Percentiles rank a stretch among this genome's conserved stretches.
These are phyloP conservation scores for Eulacestoma nigropectus DNA, from an alignment of 2,113 vertebrate genomes.

Conservation along the genomic window DNA sequence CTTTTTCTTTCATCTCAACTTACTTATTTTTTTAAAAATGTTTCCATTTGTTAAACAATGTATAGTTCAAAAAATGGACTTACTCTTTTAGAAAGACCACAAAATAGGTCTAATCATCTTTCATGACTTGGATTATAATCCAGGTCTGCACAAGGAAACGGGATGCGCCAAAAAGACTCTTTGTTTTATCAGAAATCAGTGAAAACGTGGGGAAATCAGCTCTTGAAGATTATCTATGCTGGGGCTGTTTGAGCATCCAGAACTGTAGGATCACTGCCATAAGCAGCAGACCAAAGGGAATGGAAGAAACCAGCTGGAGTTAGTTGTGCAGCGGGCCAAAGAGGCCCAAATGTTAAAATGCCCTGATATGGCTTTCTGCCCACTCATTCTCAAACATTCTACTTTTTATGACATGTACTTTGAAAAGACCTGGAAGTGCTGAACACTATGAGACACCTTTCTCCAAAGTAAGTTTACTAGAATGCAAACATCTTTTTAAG, in stretches of 20 bases:
- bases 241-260: neutral
- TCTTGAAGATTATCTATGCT: neutral
- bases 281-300: neutral
- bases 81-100: neutral
- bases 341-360: neutral
- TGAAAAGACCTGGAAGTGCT: neutral
- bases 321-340: neutral
- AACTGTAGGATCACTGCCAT: neutral
- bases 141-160: neutral
- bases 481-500: neutral
- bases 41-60: neutral
- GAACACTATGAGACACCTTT: neutral
- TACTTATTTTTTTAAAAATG: neutral
- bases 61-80: neutral
- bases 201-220: accelerated
- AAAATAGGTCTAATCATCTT: neutral
- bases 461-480: neutral
- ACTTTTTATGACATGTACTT: neutral
- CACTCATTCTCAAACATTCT: neutral
- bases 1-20: neutral
- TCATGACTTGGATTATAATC: neutral
- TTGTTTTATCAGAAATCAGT: neutral
- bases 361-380: neutral
- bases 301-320: neutral
- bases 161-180: neutral